These are phyloP conservation scores for Eupithecia insigniata DNA, from an alignment of 2,888 invertebrate species.

Conservation along the genomic window DNA sequence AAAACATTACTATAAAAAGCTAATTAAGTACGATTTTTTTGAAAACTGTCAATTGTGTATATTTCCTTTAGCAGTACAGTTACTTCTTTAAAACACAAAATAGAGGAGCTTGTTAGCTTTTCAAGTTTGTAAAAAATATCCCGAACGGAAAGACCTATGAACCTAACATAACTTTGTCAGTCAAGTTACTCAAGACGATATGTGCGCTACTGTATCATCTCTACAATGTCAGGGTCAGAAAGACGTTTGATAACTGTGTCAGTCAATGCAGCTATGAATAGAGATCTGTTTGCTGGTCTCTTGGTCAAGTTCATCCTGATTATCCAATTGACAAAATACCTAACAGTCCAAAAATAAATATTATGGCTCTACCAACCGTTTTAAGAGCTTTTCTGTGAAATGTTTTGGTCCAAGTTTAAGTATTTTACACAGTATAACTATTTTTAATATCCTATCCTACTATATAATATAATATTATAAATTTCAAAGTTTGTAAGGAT, in stretches of 20 bases:
- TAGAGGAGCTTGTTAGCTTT: not conserved
- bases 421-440: not conserved
- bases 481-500: too few relatives aligned
- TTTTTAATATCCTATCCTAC: too few relatives aligned
- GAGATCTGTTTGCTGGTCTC: conserved; percentile 57
- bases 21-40: too few relatives aligned
- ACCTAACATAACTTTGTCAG: too few relatives aligned
- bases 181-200: not conserved
- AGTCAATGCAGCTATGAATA: conserved; percentile 73
- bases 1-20: too few relatives aligned
- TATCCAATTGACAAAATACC: conserved; percentile 33
- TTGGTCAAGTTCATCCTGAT: conserved; percentile 74
- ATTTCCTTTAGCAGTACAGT: not conserved
- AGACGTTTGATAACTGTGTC: conserved; percentile 56
- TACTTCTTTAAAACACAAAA: not conserved
- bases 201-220: conserved; percentile 23
- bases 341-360: not conserved
- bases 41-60: not conserved
- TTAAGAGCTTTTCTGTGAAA: not conserved
- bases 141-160: not conserved
- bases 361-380: not conserved
- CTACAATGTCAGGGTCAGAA: conserved; percentile 62
- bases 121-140: not conserved
- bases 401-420: too few relatives aligned
- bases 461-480: too few relatives aligned